phyloP scores from a whole-genome alignment of 2,888 invertebrate species.

The Blastobasis adustella region DNA sequence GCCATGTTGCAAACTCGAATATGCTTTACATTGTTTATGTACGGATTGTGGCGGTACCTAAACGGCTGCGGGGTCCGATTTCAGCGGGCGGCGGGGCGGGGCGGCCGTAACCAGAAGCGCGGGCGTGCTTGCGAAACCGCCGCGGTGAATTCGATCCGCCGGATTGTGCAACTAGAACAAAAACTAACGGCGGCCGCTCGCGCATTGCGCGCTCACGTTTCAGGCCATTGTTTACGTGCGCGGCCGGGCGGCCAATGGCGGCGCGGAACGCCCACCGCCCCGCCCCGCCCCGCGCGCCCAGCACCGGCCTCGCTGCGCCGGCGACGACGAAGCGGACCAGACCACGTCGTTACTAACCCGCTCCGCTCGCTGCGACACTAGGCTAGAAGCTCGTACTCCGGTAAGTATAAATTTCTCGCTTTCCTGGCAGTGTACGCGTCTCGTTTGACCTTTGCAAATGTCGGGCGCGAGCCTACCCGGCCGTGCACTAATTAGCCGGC shows the following conservation, averaged over 20 bases:
- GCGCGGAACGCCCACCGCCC: constrained; percentile 5
- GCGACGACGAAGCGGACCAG: background rate
- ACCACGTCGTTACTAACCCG: background rate
- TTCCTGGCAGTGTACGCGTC: too few species aligned
- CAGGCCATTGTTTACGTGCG: constrained; percentile 8
- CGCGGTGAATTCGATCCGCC: constrained; percentile 1
- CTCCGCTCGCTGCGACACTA: background rate
- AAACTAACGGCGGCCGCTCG: constrained; percentile 6
- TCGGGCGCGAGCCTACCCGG: too few species aligned
- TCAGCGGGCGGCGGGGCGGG: background rate
- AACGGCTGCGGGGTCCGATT: background rate
- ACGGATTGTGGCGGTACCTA: background rate
- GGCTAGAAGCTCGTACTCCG: background rate
- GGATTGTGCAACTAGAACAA: constrained; percentile 10
- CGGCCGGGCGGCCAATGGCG: constrained; percentile 8
- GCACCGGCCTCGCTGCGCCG: background rate
- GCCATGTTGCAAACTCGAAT: background rate
- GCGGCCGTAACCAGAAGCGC: background rate
- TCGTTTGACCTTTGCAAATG: too few species aligned
- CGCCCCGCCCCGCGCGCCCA: background rate
- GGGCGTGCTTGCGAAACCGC: constrained; percentile 1
- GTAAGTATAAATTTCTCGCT: too few species aligned
- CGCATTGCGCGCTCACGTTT: constrained; percentile 3
- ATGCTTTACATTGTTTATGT: background rate
- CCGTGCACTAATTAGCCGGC: background rate